Evolutionary conservation across 2,797 vertebrate species (phyloP), one percentile per base, ranked within the genome.

Genomic region (Allobates femoralis): DNA sequence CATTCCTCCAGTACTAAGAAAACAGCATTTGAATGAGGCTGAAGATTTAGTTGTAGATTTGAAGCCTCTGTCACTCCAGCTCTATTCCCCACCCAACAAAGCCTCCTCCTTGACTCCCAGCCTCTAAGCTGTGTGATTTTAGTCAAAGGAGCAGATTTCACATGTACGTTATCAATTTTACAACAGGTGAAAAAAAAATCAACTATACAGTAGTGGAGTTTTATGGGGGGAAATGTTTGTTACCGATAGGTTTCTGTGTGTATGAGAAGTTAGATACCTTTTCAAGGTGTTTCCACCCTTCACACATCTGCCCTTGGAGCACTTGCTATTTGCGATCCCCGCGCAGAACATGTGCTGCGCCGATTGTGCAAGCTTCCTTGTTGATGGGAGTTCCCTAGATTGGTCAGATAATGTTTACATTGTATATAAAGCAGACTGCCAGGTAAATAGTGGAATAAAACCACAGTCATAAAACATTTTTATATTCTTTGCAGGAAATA

Each of bases 341-440:
- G 34, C 26, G 69, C 41, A 50, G 69, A 26, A 50, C 69, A 46
- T 50, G 41, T 46, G 67, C 21, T 1, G 2, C 6, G 62, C 23
- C 2, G 67, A 71, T 71, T 41, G 69, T 46, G 69, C 69, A 74
- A 50, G 69, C 69, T 50, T 74, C 69, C 69, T 50, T 74, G 41
- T 74, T 50, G 69, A 74, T 74, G 69, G 69, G 69, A 74, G 69
- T 74, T 37, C 37, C 37, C 69, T 26, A 0, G 37, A 74, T 50
- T 26, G 26, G 11, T 50, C 0, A 5, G 4, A 56, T 79, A n/a
- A n/a, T 58, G 32, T 74, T 46, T 74, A 50, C 69, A 50, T 50
- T 50, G 41, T 74, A 74, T 50, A 74, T 71, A 71, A 46, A 71
- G 5, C 34, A 1, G 37, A 19, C 67, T 46, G 37, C 67, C 67